Percentiles rank a stretch among this genome's conserved stretches.
Evolutionary conservation across 1,140 invertebrate genomes (phyloP).

Genomic region (Danaus melanippus): DNA sequence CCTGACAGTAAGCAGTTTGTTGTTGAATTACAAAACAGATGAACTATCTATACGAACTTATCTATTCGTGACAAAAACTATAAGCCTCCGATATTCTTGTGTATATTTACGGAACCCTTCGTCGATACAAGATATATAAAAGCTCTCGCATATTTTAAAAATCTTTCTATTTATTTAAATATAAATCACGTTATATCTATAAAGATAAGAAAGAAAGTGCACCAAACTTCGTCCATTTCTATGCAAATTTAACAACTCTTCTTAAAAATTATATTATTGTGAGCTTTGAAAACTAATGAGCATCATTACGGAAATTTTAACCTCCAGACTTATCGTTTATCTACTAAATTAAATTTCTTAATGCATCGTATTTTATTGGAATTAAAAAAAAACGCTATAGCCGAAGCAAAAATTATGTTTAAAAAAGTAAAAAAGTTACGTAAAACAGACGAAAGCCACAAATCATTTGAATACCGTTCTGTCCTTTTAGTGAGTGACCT

Average conservation of each 20-base stretch:
- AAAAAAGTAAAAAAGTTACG: conserved; percentile 1
- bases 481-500: conserved; percentile 17
- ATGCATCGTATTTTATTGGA: background rate
- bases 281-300: conserved; percentile 29
- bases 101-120: too few species aligned
- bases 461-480: conserved; percentile 12
- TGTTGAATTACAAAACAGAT: too few species aligned
- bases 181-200: too few species aligned
- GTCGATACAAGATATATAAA: too few species aligned
- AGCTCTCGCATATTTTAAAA: too few species aligned
- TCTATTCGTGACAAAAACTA: too few species aligned
- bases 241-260: conserved; percentile 60
- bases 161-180: too few species aligned
- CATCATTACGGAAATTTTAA: conserved; percentile 30
- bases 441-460: conserved; percentile 1
- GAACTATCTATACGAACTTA: too few species aligned
- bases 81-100: too few species aligned
- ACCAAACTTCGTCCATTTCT: conserved; percentile 24
- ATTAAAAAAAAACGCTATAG: background rate
- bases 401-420: background rate
- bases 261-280: conserved; percentile 54
- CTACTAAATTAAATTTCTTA: background rate
- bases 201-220: background rate
- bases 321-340: conserved; percentile 23
- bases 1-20: too few species aligned